A percentile compares a stretch with the other conserved stretches of the same genome.
phyloP scores from a whole-genome alignment of 2,797 vertebrate species.

The Micromesistius poutassou region DNA sequence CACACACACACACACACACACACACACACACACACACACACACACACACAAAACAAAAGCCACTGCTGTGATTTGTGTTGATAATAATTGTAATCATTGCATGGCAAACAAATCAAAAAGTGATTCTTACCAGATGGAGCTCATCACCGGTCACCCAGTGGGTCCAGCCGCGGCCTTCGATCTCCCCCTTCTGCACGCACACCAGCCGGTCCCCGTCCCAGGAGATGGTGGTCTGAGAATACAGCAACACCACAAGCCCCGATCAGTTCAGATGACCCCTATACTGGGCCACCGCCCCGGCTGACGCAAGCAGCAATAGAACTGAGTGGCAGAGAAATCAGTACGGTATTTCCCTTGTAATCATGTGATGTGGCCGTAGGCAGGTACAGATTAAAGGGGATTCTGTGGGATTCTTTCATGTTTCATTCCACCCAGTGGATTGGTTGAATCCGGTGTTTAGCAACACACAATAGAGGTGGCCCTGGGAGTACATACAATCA shows the following conservation, averaged over 20 bases:
- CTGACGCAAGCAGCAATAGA: background rate
- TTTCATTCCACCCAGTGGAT: background rate
- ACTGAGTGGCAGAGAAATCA: background rate
- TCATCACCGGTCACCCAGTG: conserved; percentile 91
- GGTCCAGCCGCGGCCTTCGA: conserved; percentile 90
- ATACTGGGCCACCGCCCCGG: background rate
- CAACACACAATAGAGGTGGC: background rate
- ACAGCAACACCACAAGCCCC: conserved; percentile 7
- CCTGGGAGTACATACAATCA: background rate
- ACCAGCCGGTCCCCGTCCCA: conserved; percentile 90
- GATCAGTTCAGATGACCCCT: background rate
- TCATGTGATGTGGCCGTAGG: background rate
- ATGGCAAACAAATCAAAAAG: conserved; percentile 24
- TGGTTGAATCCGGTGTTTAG: background rate
- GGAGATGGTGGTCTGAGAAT: conserved; percentile 81
- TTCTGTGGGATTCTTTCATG: background rate
- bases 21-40: too few relatives aligned
- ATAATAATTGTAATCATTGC: background rate
- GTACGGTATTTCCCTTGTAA: background rate
- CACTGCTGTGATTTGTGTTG: background rate
- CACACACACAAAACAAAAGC: background rate
- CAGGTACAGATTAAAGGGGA: background rate
- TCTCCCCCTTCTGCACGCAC: conserved; percentile 91
- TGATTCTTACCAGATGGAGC: conserved; percentile 87
- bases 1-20: too few relatives aligned